Evolutionary conservation across 1,140 invertebrate genomes (phyloP).

Genomic region (Anastrepha ludens): DNA sequence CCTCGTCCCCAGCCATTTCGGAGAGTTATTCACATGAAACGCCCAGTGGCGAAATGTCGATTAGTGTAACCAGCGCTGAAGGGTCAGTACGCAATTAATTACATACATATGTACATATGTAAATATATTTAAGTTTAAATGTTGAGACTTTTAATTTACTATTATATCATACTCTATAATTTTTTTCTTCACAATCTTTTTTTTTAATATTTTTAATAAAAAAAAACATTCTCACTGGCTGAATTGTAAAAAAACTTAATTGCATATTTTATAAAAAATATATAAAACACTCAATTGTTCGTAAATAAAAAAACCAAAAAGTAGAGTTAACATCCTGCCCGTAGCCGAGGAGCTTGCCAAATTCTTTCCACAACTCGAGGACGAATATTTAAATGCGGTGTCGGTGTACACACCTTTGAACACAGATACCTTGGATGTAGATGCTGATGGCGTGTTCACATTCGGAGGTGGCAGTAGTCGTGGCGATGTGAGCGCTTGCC

Average conservation of each 20-base stretch:
- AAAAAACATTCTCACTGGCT: not conserved
- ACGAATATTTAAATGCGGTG: conserved; percentile 77
- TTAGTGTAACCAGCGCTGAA: conserved; percentile 79
- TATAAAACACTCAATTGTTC: not conserved
- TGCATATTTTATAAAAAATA: not conserved
- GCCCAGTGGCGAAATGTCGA: conserved; percentile 79
- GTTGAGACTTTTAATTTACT: not conserved
- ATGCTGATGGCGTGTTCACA: conserved; percentile 30
- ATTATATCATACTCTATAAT: not conserved
- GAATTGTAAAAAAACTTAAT: not conserved
- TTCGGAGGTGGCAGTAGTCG: conserved; percentile 55
- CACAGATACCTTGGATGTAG: conserved; percentile 73
- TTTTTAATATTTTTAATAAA: conserved; percentile 23
- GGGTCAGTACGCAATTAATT: conserved; percentile 75
- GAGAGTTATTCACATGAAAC: conserved; percentile 76
- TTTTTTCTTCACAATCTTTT: not conserved
- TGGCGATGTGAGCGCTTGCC: conserved; percentile 62
- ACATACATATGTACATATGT: not conserved
- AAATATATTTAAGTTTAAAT: conserved; percentile 1
- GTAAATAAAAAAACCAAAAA: conserved; percentile 34
- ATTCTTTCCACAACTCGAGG: conserved; percentile 78
- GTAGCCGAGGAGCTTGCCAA: conserved; percentile 65
- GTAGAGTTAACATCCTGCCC: conserved; percentile 58
- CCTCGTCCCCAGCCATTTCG: conserved; percentile 81
- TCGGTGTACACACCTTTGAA: conserved; percentile 79